Evolutionary conservation across 2,113 vertebrate species (phyloP).

Genomic region (Pipra filicauda): DNA sequence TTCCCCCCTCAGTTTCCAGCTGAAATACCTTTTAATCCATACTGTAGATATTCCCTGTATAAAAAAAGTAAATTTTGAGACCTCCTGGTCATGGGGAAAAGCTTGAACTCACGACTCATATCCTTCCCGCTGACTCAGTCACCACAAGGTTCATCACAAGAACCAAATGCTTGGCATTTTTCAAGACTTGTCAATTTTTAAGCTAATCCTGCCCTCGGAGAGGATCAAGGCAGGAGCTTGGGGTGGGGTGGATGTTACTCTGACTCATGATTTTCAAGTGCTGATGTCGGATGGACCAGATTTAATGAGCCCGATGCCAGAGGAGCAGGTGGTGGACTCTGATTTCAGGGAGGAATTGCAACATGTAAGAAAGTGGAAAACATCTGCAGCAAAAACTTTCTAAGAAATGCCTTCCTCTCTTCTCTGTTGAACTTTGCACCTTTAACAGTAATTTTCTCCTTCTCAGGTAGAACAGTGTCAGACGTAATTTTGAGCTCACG

Average conservation of each 20-base stretch:
- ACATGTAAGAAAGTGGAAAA: neutral
- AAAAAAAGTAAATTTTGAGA: neutral
- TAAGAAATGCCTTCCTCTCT: neutral
- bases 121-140: neutral
- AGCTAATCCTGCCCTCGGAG: neutral
- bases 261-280: constrained; percentile 6
- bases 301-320: neutral
- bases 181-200: neutral
- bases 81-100: neutral
- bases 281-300: neutral
- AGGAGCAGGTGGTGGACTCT: neutral
- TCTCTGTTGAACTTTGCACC: neutral
- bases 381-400: neutral
- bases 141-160: neutral
- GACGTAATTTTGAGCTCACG: neutral
- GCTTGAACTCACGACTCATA: neutral
- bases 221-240: neutral
- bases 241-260: neutral
- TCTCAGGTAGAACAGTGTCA: neutral
- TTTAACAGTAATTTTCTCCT: neutral
- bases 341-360: neutral
- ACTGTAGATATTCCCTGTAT: neutral
- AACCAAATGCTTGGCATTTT: neutral
- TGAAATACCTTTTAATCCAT: neutral
- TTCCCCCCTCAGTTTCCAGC: neutral